Conservation (phyloP, 2,113 vertebrate genomes). For the Hystrix cristata region DNA sequence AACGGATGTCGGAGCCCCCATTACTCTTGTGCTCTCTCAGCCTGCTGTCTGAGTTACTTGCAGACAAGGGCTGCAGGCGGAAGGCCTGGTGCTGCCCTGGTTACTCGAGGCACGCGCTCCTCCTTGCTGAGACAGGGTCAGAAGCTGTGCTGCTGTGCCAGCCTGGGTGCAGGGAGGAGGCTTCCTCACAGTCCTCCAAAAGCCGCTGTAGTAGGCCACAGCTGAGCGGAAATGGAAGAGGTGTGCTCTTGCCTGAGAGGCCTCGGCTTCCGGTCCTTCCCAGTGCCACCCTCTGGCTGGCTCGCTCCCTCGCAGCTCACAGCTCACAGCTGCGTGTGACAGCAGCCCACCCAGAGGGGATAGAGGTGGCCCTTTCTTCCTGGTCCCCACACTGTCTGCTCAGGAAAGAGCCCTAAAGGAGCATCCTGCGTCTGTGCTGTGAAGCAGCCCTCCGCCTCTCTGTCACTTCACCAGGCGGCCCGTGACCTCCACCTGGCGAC, state of each 20-base stretch:
- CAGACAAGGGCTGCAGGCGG: background rate
- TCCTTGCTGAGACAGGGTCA: rapidly evolving
- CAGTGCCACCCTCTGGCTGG: rapidly evolving
- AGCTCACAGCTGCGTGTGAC: rapidly evolving
- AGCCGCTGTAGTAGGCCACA: rapidly evolving
- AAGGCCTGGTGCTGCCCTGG: rapidly evolving
- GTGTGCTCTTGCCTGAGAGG: background rate
- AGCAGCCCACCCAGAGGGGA: background rate
- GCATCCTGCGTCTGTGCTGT: background rate
- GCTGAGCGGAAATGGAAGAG: background rate
- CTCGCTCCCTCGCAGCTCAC: background rate
- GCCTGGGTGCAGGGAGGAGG: background rate
- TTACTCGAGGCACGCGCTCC: rapidly evolving
- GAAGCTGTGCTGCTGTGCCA: rapidly evolving
- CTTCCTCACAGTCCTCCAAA: rapidly evolving
- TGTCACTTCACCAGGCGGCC: too few relatives aligned
- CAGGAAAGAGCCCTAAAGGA: background rate
- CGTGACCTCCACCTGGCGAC: too few relatives aligned
- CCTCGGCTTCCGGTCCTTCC: background rate
- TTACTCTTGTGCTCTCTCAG: background rate
- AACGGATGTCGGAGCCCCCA: rapidly evolving
- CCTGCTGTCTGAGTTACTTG: background rate
- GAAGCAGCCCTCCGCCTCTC: too few relatives aligned
- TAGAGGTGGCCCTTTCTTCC: background rate
- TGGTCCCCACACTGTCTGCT: background rate